Evolutionary conservation across 2,888 invertebrate genomes (phyloP), one percentile per base, ranked within the genome.

Genomic region (Amorpha juglandis): DNA sequence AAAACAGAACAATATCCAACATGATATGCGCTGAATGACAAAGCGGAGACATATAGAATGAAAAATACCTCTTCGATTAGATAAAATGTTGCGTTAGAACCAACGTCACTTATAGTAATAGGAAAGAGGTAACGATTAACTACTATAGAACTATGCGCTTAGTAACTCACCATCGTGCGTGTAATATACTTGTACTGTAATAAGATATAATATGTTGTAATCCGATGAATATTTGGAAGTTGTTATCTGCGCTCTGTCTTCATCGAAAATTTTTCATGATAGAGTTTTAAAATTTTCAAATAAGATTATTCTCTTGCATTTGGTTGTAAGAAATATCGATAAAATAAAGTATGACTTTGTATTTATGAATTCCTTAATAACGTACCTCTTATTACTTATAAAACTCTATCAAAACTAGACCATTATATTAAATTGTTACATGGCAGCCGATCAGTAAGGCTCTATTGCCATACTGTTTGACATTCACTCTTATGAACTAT

Each of bases 101-200:
- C 19, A 63, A 63, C 12, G 19, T 19, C 16, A 38, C 48, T 33
- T n/a, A n/a, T n/a, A 63, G 27, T 35, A 38, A 35, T 38, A 38
- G 63, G 35, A 33, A 33, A 16, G 19, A 21, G 2, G 16, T 51
- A 48, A 38, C 19, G 47, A 27, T 19, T 19, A 51, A 63, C 63
- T 63, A 63, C 16, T 35, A 0, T 4, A 35, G 50, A 58, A 33
- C 63, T 52, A 58, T 27, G 33, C 55, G 62, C 19, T 53, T 51
- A 19, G 14, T 6, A 64, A 78, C 83, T 82, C 82, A 84, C 84
- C 84, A 68, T 74, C 76, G 67, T 72, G 74, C 63, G 75, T 71
- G 78, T 72, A 73, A 80, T 78, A 81, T 68, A 78, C 69, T 64
- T 75, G 76, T 75, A 82, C 84, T 84, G 85, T 66, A 83, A 82